Base-by-base conservation (phyloP, 2,797 vertebrate species). In the Orientallactaga sibirica region DNA sequence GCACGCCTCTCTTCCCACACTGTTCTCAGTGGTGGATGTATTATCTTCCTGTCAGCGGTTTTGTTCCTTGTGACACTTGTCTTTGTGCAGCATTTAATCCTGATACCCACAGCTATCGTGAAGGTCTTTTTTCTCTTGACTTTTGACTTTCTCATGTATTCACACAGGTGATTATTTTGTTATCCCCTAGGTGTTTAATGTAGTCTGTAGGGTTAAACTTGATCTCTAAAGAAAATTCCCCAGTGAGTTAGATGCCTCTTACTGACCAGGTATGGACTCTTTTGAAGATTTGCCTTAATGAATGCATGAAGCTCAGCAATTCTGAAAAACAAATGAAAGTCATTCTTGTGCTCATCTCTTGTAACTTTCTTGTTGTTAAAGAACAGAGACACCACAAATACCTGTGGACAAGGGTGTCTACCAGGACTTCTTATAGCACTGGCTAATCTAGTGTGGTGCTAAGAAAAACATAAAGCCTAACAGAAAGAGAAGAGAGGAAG, bases 271-370 rank as follows among this genome's bases (percentile, higher is more conserved):
- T 91, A 29, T n/a, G 74, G 82, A 41, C n/a, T 27, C 62, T 73
- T 74, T 58, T 85, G 43, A 16, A 18, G 4, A 25, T 86, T 86
- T 94, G 48, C 19, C 41, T 94, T 77, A 86, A 84, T 62, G 62
- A 0, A 5, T 52, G 5, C 12, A 22, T 77, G 80, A 86, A 94
- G 10, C 52, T 37, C 83, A 75, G 10, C 0, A 9, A 41, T 55
- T 95, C 93, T 92, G 43, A 93, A 25, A 74, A 87, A 12, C 25
- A 85, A 70, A 62, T 86, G 48, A 87, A 73, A 89, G 25, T 61
- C 55, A 58, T 81, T 19, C 66, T n/a, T 77, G 78, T 94, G 37
- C 4, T 29, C 19, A 19, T 64, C 22, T 52, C 2, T 3, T 41
- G 84, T 75, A 43, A 67, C 18, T 90, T 86, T 58, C 33, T 94